Evolutionary conservation across 2,888 invertebrate species (phyloP).

Genomic region (Aquatica leii): DNA sequence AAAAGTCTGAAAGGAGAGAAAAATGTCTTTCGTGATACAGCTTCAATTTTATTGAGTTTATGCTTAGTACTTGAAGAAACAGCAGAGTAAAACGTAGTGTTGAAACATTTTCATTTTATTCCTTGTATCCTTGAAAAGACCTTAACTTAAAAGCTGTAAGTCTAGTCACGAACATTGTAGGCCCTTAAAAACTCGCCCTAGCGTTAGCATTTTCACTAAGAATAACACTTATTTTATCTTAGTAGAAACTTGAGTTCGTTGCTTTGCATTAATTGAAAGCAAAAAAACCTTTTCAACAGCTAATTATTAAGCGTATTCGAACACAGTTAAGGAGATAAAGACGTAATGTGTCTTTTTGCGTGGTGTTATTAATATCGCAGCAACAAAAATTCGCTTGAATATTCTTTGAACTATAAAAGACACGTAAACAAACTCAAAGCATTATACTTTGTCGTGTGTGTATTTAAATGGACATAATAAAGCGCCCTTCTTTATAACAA

Average conservation of each 20-base stretch:
- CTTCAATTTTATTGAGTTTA: constrained; percentile 18
- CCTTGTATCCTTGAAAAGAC: constrained; percentile 19
- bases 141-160: constrained; percentile 29
- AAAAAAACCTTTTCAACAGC: too few relatives aligned
- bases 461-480: constrained; percentile 24
- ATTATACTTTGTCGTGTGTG: constrained; percentile 19
- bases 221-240: constrained; percentile 21
- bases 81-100: constrained; percentile 12
- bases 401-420: constrained; percentile 16
- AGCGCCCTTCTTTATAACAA: constrained; percentile 17
- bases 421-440: constrained; percentile 9
- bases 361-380: too few relatives aligned
- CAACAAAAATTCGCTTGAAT: constrained; percentile 7
- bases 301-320: too few relatives aligned
- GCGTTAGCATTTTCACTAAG: constrained; percentile 20
- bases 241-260: constrained; percentile 3
- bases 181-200: constrained; percentile 24
- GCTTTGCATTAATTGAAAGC: background rate
- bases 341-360: too few relatives aligned
- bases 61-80: constrained; percentile 19
- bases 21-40: constrained; percentile 9
- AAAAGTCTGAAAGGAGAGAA: constrained; percentile 5
- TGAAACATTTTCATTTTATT: constrained; percentile 27
- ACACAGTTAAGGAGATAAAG: too few relatives aligned
- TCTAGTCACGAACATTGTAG: constrained; percentile 26